phyloP scores from a whole-genome alignment of 2,113 vertebrate genomes.

The Panthera uncia region DNA sequence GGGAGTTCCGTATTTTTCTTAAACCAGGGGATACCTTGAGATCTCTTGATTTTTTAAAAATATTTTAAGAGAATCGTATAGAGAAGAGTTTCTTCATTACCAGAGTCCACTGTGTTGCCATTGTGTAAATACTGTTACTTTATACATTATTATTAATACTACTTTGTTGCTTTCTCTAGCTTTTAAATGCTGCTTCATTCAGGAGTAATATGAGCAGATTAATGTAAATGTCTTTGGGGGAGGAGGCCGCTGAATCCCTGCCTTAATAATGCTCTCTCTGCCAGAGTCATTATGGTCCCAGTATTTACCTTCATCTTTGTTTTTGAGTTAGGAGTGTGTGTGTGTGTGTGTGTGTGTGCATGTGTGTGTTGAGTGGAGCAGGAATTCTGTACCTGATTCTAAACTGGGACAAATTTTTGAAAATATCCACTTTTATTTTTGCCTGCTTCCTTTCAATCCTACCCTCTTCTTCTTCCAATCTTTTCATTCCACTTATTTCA shows the following conservation, averaged over 20 bases:
- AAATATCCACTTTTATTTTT: neutral
- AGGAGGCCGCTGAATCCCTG: neutral
- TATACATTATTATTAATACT: neutral
- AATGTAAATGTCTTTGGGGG: neutral
- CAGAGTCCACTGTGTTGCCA: neutral
- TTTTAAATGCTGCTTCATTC: neutral
- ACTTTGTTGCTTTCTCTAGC: neutral
- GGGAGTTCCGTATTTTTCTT: neutral
- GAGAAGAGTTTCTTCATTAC: neutral
- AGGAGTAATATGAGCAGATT: neutral
- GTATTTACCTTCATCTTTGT: neutral
- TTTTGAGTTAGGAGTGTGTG: neutral
- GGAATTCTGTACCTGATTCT: neutral
- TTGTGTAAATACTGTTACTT: slow-evolving; percentile 7
- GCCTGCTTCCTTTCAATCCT: neutral
- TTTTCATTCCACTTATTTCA: neutral
- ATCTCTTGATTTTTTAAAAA: neutral
- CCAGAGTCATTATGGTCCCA: neutral
- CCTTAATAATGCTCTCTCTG: neutral
- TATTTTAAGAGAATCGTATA: neutral
- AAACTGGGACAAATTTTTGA: neutral
- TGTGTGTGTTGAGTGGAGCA: neutral
- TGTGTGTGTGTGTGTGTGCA: too few relatives aligned
- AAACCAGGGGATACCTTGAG: neutral
- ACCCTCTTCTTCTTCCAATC: neutral